Conservation (phyloP, 2,888 invertebrate species). For the Micoletzkya japonica region DNA sequence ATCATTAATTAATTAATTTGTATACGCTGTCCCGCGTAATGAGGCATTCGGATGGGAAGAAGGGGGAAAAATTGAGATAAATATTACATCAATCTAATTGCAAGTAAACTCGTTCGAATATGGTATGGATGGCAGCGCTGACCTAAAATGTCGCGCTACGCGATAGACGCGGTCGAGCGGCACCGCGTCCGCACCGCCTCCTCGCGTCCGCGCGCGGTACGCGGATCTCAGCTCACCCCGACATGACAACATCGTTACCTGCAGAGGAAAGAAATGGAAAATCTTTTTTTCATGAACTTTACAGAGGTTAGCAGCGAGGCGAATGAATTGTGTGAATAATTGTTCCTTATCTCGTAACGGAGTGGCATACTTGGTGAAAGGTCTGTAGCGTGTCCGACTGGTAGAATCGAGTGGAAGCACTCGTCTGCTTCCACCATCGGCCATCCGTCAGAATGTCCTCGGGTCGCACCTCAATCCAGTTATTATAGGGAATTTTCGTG, state of each 20-base stretch:
- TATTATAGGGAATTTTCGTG: no score
- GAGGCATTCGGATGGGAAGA: not conserved
- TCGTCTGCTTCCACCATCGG: conserved; percentile 59
- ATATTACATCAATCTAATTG: no score
- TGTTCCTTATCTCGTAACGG: not conserved
- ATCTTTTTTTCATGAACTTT: not conserved
- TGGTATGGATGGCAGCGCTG: not conserved
- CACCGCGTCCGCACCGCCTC: conserved; percentile 38
- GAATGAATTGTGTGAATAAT: not conserved
- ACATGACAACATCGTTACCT: conserved; percentile 50
- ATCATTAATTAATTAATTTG: not conserved
- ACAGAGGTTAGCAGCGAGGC: no score
- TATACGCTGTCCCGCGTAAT: not conserved
- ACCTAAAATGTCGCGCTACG: conserved; percentile 27
- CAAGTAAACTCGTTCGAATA: not conserved
- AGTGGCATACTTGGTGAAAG: conserved; percentile 40
- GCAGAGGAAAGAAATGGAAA: conserved; percentile 2
- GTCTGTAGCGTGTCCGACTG: conserved; percentile 51
- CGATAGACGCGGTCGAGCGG: conserved; percentile 33
- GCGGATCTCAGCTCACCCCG: conserved; percentile 48
- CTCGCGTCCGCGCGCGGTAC: conserved; percentile 36
- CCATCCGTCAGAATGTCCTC: conserved; percentile 27
- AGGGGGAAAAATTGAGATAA: no score
- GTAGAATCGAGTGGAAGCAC: conserved; percentile 53
- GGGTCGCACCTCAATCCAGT: conserved; percentile 25